Evolutionary conservation across 2,113 vertebrate species (phyloP).

Genomic region (Synodontis membranacea): DNA sequence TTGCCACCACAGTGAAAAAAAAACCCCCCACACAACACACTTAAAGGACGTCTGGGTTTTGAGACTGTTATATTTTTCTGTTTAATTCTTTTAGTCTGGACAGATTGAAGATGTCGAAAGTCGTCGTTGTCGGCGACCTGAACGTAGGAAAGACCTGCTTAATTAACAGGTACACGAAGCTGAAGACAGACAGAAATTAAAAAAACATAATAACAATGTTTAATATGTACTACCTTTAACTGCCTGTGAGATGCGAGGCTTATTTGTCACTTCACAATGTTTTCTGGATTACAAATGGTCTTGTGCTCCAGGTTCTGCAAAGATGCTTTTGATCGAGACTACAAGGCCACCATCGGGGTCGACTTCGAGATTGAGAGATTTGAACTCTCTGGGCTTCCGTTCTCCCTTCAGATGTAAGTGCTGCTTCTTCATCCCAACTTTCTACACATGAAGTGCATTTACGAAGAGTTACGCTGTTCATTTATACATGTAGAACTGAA

Average conservation of each 20-base stretch:
- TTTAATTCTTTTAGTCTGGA: slow-evolving; percentile 57
- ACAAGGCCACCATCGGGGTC: slow-evolving; percentile 92
- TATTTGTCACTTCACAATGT: background rate
- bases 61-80: background rate
- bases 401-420: slow-evolving; percentile 88
- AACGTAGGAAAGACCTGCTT: slow-evolving; percentile 92
- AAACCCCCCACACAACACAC: background rate
- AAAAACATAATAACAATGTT: background rate
- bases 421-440: background rate
- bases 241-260: background rate
- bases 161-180: slow-evolving; percentile 81
- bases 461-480: background rate
- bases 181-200: background rate
- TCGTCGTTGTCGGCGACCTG: slow-evolving; percentile 87
- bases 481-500: background rate
- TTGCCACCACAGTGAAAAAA: too few relatives aligned
- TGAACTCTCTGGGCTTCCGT: slow-evolving; percentile 83
- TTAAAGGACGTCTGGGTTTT: background rate
- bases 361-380: slow-evolving; percentile 93
- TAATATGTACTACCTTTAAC: background rate
- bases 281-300: background rate
- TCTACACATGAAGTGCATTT: background rate
- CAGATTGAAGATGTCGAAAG: slow-evolving; percentile 87
- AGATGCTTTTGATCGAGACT: slow-evolving; percentile 82
- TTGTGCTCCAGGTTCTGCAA: slow-evolving; percentile 84